Base-by-base conservation (phyloP, 2,113 vertebrate genomes). In the Trachemys scripta region DNA sequence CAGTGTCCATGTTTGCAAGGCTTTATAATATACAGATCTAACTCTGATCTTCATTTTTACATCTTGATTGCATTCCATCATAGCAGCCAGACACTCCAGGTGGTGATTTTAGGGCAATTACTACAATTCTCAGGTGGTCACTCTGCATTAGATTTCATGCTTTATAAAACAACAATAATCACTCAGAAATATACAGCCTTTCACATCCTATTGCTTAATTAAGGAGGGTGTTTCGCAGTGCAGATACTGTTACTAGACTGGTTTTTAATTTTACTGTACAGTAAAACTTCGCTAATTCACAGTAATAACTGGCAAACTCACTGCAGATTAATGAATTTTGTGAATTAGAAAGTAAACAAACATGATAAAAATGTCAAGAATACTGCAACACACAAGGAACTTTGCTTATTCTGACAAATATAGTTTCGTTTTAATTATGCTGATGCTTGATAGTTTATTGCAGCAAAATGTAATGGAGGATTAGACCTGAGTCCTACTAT, bases 121-220 rank as follows among this genome's bases (percentile, higher is more conserved):
- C 92, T 95, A 90, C 95, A 98, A 96, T 96, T 98, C 96, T 97
- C 96, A 89, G 97, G 97, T 97, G 97, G 97, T 98, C 97, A 98
- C 93, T 97, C 96, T 96, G 93, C 93, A 96, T 97, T 97, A 97
- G 94, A 96, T 97, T 97, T 97, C 96, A 97, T 96, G 94, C 96
- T 92, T 97, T 97, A 95, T 97, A 97, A 97, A 98, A 95, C 97
- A 97, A 98, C 96, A 96, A 97, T 97, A 97, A 97, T 97, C 95
- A 96, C 95, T 97, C 87, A 96, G 94, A 97, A 97, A 97, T 97
- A 97, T 97, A 97, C 93, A 96, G 96, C 94, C 92, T 97, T 98
- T 97, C 97, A 96, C 96, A 96, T 97, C 96, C 95, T 97, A 96
- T 97, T 96, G 96, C 96, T 97, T 97, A 97, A 98, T 97, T 97